phyloP scores from a whole-genome alignment of 35 echinoderm and acorn worm genomes.

The Ophiothrix spiculata region DNA sequence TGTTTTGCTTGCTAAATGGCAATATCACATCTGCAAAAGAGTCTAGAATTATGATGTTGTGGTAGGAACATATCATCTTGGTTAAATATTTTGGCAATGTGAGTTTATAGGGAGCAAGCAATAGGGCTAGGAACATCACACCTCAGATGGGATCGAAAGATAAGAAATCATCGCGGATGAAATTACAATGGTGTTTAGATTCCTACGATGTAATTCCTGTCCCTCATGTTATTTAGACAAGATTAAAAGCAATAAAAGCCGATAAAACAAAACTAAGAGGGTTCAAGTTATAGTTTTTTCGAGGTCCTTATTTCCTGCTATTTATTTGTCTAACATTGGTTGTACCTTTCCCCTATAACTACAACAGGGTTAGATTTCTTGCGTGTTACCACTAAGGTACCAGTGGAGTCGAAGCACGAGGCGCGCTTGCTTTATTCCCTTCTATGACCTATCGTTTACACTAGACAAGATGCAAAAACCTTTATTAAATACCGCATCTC shows the following conservation, averaged over 20 bases:
- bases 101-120: too few species aligned
- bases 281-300: neutral
- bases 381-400: neutral
- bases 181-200: conserved; percentile 3
- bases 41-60: too few species aligned
- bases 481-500: too few species aligned
- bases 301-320: neutral
- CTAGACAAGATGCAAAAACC: neutral
- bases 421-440: neutral
- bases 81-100: too few species aligned
- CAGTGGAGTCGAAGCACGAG: neutral
- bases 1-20: too few species aligned
- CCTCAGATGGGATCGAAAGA: neutral
- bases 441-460: neutral
- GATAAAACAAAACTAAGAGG: neutral
- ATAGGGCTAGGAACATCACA: too few species aligned
- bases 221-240: neutral
- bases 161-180: neutral
- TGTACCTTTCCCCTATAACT: neutral
- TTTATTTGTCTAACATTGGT: neutral
- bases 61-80: too few species aligned
- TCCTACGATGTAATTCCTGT: neutral
- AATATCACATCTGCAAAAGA: too few species aligned
- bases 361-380: neutral
- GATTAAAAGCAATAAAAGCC: conserved; percentile 1